phyloP scores from a whole-genome alignment of 2,113 vertebrate species.

The Aleadryas rufinucha region DNA sequence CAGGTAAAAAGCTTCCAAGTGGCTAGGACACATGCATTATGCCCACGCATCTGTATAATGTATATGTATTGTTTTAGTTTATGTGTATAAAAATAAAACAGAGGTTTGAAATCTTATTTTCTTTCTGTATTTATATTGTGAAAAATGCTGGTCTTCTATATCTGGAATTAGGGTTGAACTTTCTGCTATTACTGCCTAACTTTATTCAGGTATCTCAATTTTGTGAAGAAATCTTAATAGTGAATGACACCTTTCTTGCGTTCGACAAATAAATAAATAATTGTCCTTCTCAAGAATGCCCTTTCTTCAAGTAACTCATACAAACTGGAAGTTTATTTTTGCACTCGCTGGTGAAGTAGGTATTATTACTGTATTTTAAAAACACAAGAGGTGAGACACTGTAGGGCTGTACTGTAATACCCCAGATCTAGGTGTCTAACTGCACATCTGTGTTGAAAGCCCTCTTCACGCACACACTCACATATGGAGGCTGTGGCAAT shows the following conservation, averaged over 20 bases:
- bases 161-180: background rate
- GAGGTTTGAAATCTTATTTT: background rate
- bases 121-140: background rate
- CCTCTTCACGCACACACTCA: background rate
- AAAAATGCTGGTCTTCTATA: background rate
- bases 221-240: background rate
- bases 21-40: background rate
- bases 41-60: background rate
- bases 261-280: background rate
- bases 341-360: background rate
- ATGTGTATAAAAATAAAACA: background rate
- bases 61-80: background rate
- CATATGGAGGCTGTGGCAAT: background rate
- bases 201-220: background rate
- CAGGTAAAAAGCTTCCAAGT: conserved; percentile 8
- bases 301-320: background rate
- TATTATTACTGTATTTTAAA: background rate
- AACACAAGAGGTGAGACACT: background rate
- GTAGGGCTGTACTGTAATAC: background rate
- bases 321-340: background rate
- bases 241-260: background rate
- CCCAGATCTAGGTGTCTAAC: background rate
- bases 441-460: background rate
- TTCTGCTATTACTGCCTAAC: background rate
- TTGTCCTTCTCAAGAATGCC: background rate